These are phyloP conservation scores for Oceanites oceanicus DNA, from an alignment of 2,113 vertebrate genomes.

Conservation along the genomic window DNA sequence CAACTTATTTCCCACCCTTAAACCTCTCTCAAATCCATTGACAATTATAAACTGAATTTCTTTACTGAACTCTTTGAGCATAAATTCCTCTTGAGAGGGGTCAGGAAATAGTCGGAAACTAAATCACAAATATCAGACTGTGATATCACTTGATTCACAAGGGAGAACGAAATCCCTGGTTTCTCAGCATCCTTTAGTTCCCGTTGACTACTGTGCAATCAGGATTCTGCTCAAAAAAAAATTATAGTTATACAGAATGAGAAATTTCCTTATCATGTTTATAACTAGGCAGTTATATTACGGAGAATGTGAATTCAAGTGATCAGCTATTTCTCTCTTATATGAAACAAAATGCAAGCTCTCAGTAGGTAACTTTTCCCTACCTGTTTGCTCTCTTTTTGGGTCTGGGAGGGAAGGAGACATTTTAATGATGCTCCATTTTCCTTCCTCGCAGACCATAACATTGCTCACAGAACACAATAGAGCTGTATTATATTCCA, in stretches of 20 bases:
- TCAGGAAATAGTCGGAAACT: neutral
- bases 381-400: neutral
- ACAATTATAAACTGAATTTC: neutral
- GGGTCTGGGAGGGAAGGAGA: neutral
- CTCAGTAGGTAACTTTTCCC: neutral
- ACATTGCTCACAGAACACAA: neutral
- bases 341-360: neutral
- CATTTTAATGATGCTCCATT: neutral
- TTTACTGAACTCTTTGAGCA: neutral
- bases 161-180: neutral
- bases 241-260: neutral
- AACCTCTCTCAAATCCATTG: neutral
- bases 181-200: neutral
- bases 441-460: neutral
- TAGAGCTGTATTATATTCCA: neutral
- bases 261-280: neutral
- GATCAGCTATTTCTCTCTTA: neutral
- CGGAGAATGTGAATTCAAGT: neutral
- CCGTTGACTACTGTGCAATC: neutral
- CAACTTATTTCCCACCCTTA: neutral
- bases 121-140: neutral
- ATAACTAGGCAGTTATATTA: neutral
- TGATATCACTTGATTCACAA: neutral
- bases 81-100: neutral
- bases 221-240: neutral